Evolutionary conservation across 2,113 vertebrate species (phyloP), one percentile per base, ranked within the genome.

Genomic region (Myrmecophaga tridactyla): DNA sequence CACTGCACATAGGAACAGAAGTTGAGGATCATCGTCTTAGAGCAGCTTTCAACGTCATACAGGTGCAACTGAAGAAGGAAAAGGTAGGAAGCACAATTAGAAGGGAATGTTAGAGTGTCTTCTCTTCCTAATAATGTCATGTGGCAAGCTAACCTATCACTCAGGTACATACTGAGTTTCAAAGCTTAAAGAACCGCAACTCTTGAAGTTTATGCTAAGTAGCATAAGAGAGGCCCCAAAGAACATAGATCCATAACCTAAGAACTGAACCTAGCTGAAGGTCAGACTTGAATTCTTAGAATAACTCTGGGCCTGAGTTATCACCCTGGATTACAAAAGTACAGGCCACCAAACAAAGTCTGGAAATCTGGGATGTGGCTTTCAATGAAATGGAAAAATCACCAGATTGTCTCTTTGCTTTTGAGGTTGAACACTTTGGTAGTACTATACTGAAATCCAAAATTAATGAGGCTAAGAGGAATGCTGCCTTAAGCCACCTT

Each of bases 1-100:
- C 99, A 99, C 94, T 99, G 99, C 89, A 99, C 99, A 0, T 99
- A 99, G 80, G 99, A 99, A 98, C 99, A 99, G 83, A 99, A 99
- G 96, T 98, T 99, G 97, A 99, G 97, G 93, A 99, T 97, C 8
- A 99, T 99, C 2, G 97, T 99, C 98, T 99, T 99, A 51, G 97
- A 92, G 29, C 97, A 96, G 27, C 97, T 98, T 86, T 98, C 98
- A 1, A 99, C 98, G 97, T 99, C 98, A 4, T 98, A 99, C 15
- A 99, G 98, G n/a, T 99, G 99, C 96, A 99, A 93, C 99, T 99
- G 97, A 86, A 21, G 94, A 86, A 43, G 18, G 18, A n/a, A 88
- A 39, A 93, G 51, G 78, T 13, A 39, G 97, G 92, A 13, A 41
- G 41, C 46, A 84, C 56, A 81, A 31, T 98, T 51, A 98, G 84